Conservation (phyloP, 2,797 vertebrate species). For the Megalops cyprinoides region DNA sequence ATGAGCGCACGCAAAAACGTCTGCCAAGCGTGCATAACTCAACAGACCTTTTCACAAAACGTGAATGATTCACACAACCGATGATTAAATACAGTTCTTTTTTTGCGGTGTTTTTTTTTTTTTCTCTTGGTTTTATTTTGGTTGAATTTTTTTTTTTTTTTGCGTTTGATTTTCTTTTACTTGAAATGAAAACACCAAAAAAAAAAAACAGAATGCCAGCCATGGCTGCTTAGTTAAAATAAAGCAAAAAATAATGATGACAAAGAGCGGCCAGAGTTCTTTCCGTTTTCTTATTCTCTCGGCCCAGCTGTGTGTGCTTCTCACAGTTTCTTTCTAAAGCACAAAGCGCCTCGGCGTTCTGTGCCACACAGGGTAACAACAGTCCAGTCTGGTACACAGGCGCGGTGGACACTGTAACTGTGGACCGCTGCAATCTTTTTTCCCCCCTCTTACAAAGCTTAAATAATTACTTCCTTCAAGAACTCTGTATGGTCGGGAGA, state of each 20-base stretch:
- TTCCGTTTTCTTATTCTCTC: not conserved
- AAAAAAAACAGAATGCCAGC: not conserved
- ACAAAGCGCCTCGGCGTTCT: conserved; percentile 2
- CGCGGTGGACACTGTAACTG: conserved; percentile 33
- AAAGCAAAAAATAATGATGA: not conserved
- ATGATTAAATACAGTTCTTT: too few relatives aligned
- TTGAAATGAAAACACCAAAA: not conserved
- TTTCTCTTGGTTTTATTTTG: too few relatives aligned
- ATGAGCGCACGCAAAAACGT: not conserved
- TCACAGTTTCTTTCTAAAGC: not conserved
- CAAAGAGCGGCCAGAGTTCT: not conserved
- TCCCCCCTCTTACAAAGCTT: conserved; percentile 17
- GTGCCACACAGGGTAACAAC: not conserved
- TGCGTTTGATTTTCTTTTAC: not conserved
- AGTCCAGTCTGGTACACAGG: conserved; percentile 12
- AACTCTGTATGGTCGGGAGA: conserved; percentile 8
- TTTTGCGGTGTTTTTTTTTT: not conserved
- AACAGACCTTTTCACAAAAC: not conserved
- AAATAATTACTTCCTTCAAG: conserved; percentile 51
- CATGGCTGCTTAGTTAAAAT: not conserved
- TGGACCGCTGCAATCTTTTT: conserved; percentile 33
- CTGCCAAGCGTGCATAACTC: not conserved
- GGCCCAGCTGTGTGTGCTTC: conserved; percentile 11
- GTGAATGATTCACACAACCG: not conserved
- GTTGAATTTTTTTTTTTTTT: not conserved